Conservation (phyloP, 2,113 vertebrate species). For the Dasyurus viverrinus region DNA sequence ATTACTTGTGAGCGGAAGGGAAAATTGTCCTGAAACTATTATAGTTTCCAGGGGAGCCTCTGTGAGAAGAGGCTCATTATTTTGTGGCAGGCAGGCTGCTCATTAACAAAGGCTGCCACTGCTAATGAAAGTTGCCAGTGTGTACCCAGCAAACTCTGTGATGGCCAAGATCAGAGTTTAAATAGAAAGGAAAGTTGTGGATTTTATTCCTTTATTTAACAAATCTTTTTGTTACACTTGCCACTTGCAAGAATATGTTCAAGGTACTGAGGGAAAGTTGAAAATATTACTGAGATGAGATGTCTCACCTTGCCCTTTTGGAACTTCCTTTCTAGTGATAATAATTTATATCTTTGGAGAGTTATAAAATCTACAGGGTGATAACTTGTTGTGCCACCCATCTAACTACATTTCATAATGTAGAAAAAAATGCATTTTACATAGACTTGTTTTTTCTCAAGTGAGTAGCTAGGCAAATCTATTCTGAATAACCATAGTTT, state of each 20-base stretch:
- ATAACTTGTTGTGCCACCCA: not conserved
- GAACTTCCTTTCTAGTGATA: not conserved
- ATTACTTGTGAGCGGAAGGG: slow-evolving; percentile 36
- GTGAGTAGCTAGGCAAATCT: not conserved
- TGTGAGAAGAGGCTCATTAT: slow-evolving; percentile 34
- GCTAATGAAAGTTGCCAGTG: not conserved
- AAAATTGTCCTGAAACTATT: not conserved
- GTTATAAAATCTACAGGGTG: not conserved
- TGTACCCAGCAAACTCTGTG: not conserved
- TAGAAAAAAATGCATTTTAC: not conserved
- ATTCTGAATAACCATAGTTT: not conserved
- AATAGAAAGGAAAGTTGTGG: not conserved
- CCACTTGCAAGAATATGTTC: not conserved
- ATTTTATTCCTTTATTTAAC: not conserved
- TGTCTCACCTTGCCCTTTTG: not conserved
- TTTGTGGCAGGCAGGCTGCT: slow-evolving; percentile 55
- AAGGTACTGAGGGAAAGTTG: not conserved
- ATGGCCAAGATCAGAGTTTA: not conserved
- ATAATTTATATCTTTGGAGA: not conserved
- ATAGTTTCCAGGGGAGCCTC: slow-evolving; percentile 46
- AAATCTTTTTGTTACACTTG: not conserved
- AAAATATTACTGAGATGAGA: not conserved
- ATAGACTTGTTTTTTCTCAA: not conserved
- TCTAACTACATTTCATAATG: not conserved
- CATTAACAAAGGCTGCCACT: not conserved